phyloP scores from a whole-genome alignment of 53 echinoderm and acorn worm species.

The Crossaster papposus region DNA sequence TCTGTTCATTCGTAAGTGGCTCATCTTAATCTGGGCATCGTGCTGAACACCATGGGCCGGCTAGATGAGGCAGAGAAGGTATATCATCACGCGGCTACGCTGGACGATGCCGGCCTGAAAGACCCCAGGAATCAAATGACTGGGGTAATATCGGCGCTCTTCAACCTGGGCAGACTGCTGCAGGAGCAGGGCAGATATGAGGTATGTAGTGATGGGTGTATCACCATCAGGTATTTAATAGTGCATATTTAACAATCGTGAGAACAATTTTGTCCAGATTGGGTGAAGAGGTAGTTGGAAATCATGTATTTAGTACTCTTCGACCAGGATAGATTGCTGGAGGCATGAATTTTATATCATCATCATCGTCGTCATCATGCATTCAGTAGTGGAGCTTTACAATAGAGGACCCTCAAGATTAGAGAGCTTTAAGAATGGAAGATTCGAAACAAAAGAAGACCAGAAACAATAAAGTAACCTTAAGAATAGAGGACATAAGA shows the following conservation, averaged over 20 bases:
- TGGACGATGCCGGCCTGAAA: constrained; percentile 87
- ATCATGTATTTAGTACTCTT: too few species aligned
- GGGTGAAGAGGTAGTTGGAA: too few species aligned
- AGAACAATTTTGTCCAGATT: not conserved
- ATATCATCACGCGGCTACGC: constrained; percentile 74
- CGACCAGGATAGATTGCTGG: too few species aligned
- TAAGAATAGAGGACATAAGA: too few species aligned
- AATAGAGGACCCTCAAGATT: too few species aligned
- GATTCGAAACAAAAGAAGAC: too few species aligned
- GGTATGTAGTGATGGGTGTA: constrained; percentile 47
- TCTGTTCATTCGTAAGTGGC: constrained; percentile 71
- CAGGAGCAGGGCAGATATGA: constrained; percentile 91
- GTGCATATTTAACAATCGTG: not conserved
- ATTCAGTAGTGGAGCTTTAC: too few species aligned
- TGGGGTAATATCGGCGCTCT: constrained; percentile 89
- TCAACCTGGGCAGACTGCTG: constrained; percentile 87
- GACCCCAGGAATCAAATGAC: constrained; percentile 94
- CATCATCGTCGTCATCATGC: too few species aligned
- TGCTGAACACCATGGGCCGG: constrained; percentile 74
- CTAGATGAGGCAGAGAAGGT: constrained; percentile 76
- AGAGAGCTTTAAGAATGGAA: too few species aligned
- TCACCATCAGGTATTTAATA: too few species aligned
- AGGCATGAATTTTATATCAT: too few species aligned
- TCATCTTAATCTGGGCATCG: constrained; percentile 93
- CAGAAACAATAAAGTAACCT: too few species aligned